Evolutionary conservation across 2,797 vertebrate genomes (phyloP).

Genomic region (Alectoris magna): DNA sequence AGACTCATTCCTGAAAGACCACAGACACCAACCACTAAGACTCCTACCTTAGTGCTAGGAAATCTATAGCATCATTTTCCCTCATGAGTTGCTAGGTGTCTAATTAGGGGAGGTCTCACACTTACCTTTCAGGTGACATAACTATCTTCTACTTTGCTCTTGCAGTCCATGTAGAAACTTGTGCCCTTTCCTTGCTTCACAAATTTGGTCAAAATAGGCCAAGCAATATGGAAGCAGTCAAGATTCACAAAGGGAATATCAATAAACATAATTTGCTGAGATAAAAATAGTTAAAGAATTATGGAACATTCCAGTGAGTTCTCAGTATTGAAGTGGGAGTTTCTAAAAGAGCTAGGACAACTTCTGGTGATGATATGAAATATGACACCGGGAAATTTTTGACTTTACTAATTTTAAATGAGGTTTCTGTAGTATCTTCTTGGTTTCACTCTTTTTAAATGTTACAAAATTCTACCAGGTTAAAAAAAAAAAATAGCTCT

Average conservation of each 20-base stretch:
- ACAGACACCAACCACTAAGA: neutral
- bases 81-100: neutral
- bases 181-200: neutral
- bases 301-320: neutral
- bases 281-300: neutral
- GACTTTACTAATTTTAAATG: neutral
- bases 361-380: neutral
- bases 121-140: neutral
- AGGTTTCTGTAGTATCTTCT: neutral
- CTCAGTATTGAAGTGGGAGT: neutral
- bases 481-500: neutral
- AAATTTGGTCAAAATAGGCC: neutral
- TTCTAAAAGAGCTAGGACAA: neutral
- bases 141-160: neutral
- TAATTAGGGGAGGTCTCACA: neutral
- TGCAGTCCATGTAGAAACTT: neutral
- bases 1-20: neutral
- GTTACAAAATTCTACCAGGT: neutral
- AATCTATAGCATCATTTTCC: neutral
- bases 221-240: neutral
- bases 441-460: neutral
- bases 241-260: neutral
- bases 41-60: neutral
- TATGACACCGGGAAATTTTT: neutral
- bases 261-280: neutral